Percentiles rank a stretch among this genome's conserved stretches.
phyloP scores from a whole-genome alignment of 1,140 invertebrate genomes.

The Brachionus asplanchnoidis region DNA sequence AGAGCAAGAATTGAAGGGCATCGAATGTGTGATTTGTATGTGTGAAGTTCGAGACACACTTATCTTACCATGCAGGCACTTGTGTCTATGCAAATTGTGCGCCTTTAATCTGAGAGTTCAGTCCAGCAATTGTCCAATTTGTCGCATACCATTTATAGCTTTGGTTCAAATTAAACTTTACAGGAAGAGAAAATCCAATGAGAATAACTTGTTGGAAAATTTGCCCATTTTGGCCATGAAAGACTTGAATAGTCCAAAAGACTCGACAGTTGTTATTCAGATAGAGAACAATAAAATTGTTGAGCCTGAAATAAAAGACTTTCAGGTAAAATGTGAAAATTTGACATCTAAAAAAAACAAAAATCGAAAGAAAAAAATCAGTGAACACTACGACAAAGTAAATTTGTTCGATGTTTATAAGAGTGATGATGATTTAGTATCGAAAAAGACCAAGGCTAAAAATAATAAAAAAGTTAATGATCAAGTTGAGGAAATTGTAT shows the following conservation, averaged over 20 bases:
- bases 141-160: constrained; percentile 89
- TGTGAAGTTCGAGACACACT: constrained; percentile 92
- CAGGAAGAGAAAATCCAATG: constrained; percentile 63
- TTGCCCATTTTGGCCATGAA: constrained; percentile 3
- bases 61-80: constrained; percentile 92
- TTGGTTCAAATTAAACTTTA: constrained; percentile 89
- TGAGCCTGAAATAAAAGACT: neutral
- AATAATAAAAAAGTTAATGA: neutral
- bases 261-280: neutral
- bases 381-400: neutral
- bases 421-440: neutral
- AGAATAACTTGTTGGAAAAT: neutral
- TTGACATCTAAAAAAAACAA: neutral
- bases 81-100: constrained; percentile 93
- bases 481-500: neutral
- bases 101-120: constrained; percentile 81
- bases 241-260: neutral
- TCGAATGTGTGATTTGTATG: constrained; percentile 99
- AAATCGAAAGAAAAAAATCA: constrained; percentile 4
- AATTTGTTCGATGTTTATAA: constrained; percentile 10
- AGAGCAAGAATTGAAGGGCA: constrained; percentile 86
- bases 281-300: neutral
- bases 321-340: neutral
- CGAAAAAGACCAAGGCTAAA: neutral
- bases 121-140: constrained; percentile 97